Percentiles rank a stretch among this genome's conserved stretches.
These are phyloP conservation scores for Pterostichus niger DNA, from an alignment of 2,888 invertebrate species.

Conservation along the genomic window DNA sequence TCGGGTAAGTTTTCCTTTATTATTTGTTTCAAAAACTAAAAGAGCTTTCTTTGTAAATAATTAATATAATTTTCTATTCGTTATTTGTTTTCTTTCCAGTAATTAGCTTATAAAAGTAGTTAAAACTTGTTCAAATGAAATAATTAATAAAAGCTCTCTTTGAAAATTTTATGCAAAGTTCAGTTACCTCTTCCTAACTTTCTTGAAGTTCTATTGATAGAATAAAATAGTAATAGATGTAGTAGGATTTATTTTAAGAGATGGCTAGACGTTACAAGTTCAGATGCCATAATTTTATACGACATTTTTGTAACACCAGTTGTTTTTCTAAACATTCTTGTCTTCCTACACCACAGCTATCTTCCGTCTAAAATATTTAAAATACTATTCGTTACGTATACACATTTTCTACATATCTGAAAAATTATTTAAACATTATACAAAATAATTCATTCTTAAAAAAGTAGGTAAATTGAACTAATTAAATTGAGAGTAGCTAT, in stretches of 20 bases:
- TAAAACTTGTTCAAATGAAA: constrained; percentile 1
- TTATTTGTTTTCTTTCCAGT: neutral
- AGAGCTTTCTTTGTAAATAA: constrained; percentile 9
- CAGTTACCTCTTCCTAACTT: neutral
- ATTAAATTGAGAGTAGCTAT: too few species aligned
- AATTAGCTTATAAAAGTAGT: neutral
- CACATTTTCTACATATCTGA: too few species aligned
- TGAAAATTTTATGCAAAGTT: constrained; percentile 8
- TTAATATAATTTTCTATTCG: constrained; percentile 3
- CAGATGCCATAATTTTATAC: too few species aligned
- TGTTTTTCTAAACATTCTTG: too few species aligned
- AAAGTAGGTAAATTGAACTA: too few species aligned
- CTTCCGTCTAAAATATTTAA: too few species aligned
- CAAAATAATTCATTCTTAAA: too few species aligned
- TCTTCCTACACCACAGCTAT: too few species aligned
- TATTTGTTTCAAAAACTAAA: neutral
- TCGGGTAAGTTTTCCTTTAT: constrained; percentile 57
- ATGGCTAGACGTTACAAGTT: too few species aligned
- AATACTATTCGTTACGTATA: too few species aligned
- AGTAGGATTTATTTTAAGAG: neutral
- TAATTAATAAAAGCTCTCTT: neutral
- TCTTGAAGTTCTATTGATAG: neutral
- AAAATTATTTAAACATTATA: too few species aligned
- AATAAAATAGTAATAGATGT: neutral
- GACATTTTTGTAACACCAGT: too few species aligned